phyloP scores from a whole-genome alignment of 1,140 invertebrate species.

The Antheraea pernyi region DNA sequence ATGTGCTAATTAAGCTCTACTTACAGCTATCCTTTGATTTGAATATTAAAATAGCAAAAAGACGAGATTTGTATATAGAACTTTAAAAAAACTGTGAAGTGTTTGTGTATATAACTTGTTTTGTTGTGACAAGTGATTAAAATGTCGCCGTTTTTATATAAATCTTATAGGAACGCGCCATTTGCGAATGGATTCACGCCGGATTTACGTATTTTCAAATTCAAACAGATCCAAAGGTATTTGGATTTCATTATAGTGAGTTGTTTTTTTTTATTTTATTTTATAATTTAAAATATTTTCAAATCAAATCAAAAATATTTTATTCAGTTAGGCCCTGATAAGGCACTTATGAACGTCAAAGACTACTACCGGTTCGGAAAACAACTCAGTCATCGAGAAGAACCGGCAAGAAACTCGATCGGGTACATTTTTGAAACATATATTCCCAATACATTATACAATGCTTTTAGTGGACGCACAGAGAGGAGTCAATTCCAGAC shows the following conservation, averaged over 20 bases:
- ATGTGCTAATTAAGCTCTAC: not conserved
- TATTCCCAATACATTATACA: too few species aligned
- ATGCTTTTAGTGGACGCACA: too few species aligned
- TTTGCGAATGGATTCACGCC: conserved; percentile 58
- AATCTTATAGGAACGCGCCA: conserved; percentile 55
- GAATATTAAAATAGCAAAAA: not conserved
- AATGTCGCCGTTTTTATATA: conserved; percentile 65
- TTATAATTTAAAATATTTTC: not conserved
- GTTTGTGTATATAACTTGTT: not conserved
- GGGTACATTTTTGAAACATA: too few species aligned
- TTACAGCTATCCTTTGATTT: not conserved
- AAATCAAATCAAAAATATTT: too few species aligned
- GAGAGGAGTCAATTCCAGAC: too few species aligned
- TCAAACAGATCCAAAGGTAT: conserved; percentile 42
- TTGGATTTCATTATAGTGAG: conserved; percentile 37
- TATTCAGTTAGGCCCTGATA: too few species aligned
- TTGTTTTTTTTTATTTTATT: conserved; percentile 10
- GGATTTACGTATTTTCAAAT: conserved; percentile 39
- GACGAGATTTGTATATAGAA: not conserved
- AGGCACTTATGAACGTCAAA: too few species aligned
- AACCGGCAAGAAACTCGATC: too few species aligned
- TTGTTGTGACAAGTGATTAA: conserved; percentile 12
- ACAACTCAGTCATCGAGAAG: too few species aligned
- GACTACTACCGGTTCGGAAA: too few species aligned
- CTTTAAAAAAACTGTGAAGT: not conserved